Evolutionary conservation across 2,888 invertebrate genomes (phyloP), one percentile per base, ranked within the genome.

Genomic region (Frankliniella fusca): DNA sequence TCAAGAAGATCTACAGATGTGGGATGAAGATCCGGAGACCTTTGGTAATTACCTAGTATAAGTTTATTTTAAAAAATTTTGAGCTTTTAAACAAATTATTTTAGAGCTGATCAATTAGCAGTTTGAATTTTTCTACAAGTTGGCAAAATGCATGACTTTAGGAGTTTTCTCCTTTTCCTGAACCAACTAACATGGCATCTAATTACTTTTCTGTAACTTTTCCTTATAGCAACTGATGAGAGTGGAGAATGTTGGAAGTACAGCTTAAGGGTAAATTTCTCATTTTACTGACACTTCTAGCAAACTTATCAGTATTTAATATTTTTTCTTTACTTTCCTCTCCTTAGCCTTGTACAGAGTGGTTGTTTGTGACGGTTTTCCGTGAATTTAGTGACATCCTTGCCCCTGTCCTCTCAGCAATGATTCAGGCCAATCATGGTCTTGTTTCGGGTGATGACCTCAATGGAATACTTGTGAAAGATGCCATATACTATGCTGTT

Each of bases 181-280:
- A n/a, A n/a, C n/a, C n/a, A n/a, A n/a, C n/a, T n/a, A n/a, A n/a
- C n/a, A n/a, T n/a, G n/a, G n/a, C n/a, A n/a, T n/a, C n/a, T n/a
- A n/a, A n/a, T 81, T 80, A 61, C 28, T 81, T 81, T 80, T 79
- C 65, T n/a, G n/a, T 18, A 82, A 76, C 11, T 83, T 84, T 83
- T 81, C 83, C 83, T 84, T 84, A 85, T 87, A 90, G 90, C 89
- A 84, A 87, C 93, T 79, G 96, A 96, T 86, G 96, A 97, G 87
- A 92, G 93, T 18, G 96, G 96, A 0, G 97, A 97, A 87, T 94
- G 94, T n/a, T 97, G 96, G 95, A 97, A 96, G 87, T 98, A 96
- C 87, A 95, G 94, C 86, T 90, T 97, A 84, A 92, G 95, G 91
- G 95, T 95, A 88, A 89, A 90, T 89, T 83, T 84, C 79, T 61